Percentiles rank a stretch among this genome's conserved stretches.
phyloP scores from a whole-genome alignment of 2,113 vertebrate genomes.

The human region GRCh38 chr21:35131501-35132000 shows the following conservation, averaged over 20 bases:
- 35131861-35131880: background rate
- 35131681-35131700: background rate
- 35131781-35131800: background rate
- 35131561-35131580: background rate
- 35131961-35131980: background rate
- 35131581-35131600: background rate
- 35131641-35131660: background rate
- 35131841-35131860: background rate
- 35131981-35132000: background rate
- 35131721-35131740: background rate
- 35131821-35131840: background rate
- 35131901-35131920: background rate
- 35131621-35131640: background rate
- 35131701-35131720: too few species aligned
- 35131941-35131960: background rate
- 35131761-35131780: background rate
- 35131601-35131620: background rate
- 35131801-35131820: background rate
- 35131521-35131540: background rate
- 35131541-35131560: background rate
- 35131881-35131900: background rate
- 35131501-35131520: too few species aligned
- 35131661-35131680: background rate
- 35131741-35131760: background rate
- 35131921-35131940: background rate